Percentiles rank a stretch among this genome's conserved stretches.
Evolutionary conservation across 37 sponge, comb jelly and placozoan genomes (phyloP).

Genomic region (Oscarella lobularis): DNA sequence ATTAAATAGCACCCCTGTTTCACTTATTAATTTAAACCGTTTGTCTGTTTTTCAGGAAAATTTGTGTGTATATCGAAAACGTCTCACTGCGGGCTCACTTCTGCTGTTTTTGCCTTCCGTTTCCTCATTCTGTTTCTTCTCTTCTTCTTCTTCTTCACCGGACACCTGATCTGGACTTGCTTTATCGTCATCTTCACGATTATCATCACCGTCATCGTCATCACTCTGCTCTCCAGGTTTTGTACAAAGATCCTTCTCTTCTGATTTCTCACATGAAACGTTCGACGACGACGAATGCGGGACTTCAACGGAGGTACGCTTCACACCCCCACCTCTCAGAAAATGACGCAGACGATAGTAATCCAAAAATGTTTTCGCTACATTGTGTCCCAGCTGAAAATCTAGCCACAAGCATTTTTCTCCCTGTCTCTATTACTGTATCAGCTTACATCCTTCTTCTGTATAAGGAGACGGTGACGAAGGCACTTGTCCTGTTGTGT

Average conservation of each 20-base stretch:
- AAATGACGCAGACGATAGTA: conserved; percentile 54
- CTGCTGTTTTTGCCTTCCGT: too few species aligned
- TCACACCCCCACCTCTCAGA: neutral
- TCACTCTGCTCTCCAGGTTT: neutral
- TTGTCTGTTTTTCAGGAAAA: too few species aligned
- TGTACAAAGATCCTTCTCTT: neutral
- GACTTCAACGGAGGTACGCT: neutral
- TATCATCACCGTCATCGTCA: too few species aligned
- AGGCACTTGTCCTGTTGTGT: conserved; percentile 17
- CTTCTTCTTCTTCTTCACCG: too few species aligned
- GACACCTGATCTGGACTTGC: too few species aligned
- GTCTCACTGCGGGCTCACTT: too few species aligned
- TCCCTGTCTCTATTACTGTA: neutral
- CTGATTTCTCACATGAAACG: neutral
- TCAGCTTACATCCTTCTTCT: conserved; percentile 56
- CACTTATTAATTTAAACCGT: too few species aligned
- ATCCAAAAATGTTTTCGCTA: conserved; percentile 68
- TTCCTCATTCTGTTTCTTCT: too few species aligned
- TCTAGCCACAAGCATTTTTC: conserved; percentile 15
- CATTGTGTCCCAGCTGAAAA: conserved; percentile 52
- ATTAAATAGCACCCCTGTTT: too few species aligned
- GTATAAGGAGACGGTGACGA: conserved; percentile 39
- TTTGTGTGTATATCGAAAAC: too few species aligned
- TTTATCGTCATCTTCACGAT: too few species aligned
- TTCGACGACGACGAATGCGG: neutral